A percentile compares a stretch with the other conserved stretches of the same genome.
phyloP scores from a whole-genome alignment of 2,113 vertebrate genomes.

The Tautogolabrus adspersus region DNA sequence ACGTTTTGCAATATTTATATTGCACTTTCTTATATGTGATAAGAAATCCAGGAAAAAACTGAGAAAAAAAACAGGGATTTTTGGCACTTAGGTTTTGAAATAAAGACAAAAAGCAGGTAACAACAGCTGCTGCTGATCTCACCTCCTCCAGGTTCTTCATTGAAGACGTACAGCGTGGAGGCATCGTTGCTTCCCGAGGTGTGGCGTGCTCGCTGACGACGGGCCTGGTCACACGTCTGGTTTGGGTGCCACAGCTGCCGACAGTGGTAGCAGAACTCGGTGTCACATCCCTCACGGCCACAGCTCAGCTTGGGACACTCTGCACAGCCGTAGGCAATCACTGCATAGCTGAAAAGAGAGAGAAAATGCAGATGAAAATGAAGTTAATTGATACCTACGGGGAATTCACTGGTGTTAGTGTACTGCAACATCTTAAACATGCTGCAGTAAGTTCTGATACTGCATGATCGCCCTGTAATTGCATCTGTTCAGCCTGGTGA shows the following conservation, averaged over 20 bases:
- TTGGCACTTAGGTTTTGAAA: background rate
- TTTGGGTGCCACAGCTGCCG: slow-evolving; percentile 90
- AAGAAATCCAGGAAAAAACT: background rate
- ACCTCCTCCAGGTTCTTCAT: slow-evolving; percentile 84
- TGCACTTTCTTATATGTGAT: background rate
- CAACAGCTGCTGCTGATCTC: background rate
- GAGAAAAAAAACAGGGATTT: background rate
- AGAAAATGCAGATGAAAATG: background rate
- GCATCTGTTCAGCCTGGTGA: background rate
- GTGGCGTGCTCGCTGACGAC: slow-evolving; percentile 83
- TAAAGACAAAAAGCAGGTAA: background rate
- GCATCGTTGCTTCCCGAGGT: slow-evolving; percentile 74
- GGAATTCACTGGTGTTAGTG: background rate
- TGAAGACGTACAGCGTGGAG: slow-evolving; percentile 81
- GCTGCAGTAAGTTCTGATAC: background rate
- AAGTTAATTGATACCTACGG: background rate
- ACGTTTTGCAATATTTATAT: background rate
- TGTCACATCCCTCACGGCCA: slow-evolving; percentile 86
- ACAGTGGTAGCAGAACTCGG: slow-evolving; percentile 92
- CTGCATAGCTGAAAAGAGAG: slow-evolving; percentile 84
- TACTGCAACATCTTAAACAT: slow-evolving; percentile 7
- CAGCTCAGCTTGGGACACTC: slow-evolving; percentile 90
- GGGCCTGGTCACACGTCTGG: slow-evolving; percentile 86
- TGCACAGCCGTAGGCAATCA: slow-evolving; percentile 88
- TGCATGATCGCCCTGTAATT: background rate